These are phyloP conservation scores for Nanorana parkeri DNA, from an alignment of 2,113 vertebrate genomes.

Conservation along the genomic window DNA sequence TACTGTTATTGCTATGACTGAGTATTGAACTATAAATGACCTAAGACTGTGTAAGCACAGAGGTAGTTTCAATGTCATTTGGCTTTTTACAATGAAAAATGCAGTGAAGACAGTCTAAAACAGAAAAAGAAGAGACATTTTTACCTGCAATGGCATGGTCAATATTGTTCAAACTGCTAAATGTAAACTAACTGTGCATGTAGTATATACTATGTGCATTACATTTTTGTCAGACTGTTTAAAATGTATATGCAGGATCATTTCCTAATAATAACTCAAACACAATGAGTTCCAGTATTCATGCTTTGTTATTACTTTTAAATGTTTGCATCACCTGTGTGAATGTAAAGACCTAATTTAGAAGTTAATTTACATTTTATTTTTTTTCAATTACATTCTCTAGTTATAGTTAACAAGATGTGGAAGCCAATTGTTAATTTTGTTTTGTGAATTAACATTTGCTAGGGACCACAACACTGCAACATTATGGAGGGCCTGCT, in stretches of 20 bases:
- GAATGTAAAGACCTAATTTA: background rate
- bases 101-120: background rate
- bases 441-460: background rate
- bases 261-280: conserved; percentile 47
- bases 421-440: background rate
- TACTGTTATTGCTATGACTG: background rate
- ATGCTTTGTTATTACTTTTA: conserved; percentile 10
- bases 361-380: background rate
- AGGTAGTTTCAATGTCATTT: conserved; percentile 15
- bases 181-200: conserved; percentile 32
- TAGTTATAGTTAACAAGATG: background rate
- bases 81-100: background rate
- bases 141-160: conserved; percentile 33
- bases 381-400: background rate
- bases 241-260: conserved; percentile 44
- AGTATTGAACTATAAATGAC: background rate
- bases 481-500: too few relatives aligned
- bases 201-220: conserved; percentile 19
- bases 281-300: conserved; percentile 9
- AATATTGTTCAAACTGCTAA: conserved; percentile 23
- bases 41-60: conserved; percentile 4
- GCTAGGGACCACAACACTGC: too few relatives aligned
- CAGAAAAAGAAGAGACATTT: conserved; percentile 32
- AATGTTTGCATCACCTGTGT: background rate
- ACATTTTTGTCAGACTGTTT: conserved; percentile 35